Base-by-base conservation (phyloP, 2,888 invertebrate genomes). In the Mythimna albipuncta region DNA sequence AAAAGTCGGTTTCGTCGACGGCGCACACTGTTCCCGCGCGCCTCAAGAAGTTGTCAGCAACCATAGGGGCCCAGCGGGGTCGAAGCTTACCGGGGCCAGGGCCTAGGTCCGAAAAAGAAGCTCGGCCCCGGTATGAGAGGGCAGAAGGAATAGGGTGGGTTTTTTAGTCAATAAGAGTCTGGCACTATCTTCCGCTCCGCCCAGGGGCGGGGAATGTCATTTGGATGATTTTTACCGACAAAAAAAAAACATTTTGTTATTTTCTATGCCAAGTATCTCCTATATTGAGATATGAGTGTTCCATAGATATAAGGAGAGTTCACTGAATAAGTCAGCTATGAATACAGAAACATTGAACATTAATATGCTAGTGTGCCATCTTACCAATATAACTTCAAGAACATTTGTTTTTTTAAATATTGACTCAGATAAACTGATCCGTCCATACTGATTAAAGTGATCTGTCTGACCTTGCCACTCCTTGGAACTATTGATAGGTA, bases 361-460 rank as follows among this genome's bases (percentile, higher is more conserved):
- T 13, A 5, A 73, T 79, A 59, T 73, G 52, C 63, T 47, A 73
- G 21, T 26, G 47, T 64, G 74, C 63, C 73, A 58, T 79, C 35
- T 26, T 19, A 52, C 52, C 9, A 59, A 52, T 47, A 41, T n/a
- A 50, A 61, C 26, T 69, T 77, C 57, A 59, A 1, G 26, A 44
- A 44, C 5, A 64, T 64, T 44, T 41, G 6, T 2, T 26, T 52
- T 58, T 57, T 19, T 13, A 13, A 26, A 68, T 77, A 19, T 32
- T 68, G 41, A 78, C 35, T 73, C 70, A 69, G 21, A 52, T 2
- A 11, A 32, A 52, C 21, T 77, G 47, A 13, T 52, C 2, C 0
- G 0, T 35, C 64, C 1, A 2, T n/a, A 16, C 19, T 47, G 41
- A 32, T 64, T 44, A 32, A 44, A 64, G 44, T 57, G 10, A n/a